phyloP scores from a whole-genome alignment of 1,140 invertebrate species.

The Drosophila seguyi region DNA sequence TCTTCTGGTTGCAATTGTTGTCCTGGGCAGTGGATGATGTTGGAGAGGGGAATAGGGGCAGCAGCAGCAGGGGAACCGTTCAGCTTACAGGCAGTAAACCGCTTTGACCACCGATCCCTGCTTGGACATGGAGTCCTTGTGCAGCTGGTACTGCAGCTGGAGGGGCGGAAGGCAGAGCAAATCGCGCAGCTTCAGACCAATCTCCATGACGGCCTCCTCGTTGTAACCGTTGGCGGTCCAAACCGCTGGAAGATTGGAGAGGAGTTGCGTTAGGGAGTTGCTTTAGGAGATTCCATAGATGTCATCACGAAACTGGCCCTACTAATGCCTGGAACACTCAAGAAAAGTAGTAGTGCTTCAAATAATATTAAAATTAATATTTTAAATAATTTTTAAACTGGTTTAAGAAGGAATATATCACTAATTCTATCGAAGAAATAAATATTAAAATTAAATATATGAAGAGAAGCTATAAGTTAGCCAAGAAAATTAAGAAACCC shows the following conservation, averaged over 20 bases:
- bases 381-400: no score
- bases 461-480: background rate
- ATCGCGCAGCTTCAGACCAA: constrained; percentile 94
- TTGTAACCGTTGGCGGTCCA: constrained; percentile 96
- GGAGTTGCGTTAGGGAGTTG: background rate
- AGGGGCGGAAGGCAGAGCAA: constrained; percentile 87
- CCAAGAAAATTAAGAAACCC: background rate
- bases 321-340: background rate
- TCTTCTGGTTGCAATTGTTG: constrained; percentile 6
- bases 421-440: no score
- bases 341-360: background rate
- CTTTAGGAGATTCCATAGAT: background rate
- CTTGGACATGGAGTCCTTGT: constrained; percentile 94
- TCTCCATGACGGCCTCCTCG: constrained; percentile 91
- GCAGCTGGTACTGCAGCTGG: constrained; percentile 92
- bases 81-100: constrained; percentile 90
- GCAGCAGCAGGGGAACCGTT: background rate
- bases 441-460: background rate
- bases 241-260: constrained; percentile 86
- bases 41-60: background rate
- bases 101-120: constrained; percentile 93
- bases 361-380: background rate
- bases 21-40: background rate
- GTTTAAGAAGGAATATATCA: no score
- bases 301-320: background rate